These are phyloP conservation scores for Cladopsammia gracilis DNA, from an alignment of 64 coral and sea anemone genomes.

Conservation along the genomic window DNA sequence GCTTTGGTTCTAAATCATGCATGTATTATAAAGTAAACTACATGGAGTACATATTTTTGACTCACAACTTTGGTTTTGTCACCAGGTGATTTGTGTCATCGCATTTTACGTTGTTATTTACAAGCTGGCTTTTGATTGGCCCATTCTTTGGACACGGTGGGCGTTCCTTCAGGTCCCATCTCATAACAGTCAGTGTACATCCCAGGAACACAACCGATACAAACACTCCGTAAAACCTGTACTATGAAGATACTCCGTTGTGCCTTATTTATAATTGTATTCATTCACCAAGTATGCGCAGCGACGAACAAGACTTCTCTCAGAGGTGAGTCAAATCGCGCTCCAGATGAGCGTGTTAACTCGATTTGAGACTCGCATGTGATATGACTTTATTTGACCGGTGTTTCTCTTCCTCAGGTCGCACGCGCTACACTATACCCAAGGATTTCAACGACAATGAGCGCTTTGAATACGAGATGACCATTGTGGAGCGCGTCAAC, in stretches of 20 bases:
- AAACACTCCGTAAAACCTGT: conserved; percentile 19
- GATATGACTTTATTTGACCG: background rate
- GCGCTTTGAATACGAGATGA: conserved; percentile 37
- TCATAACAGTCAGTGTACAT: conserved; percentile 26
- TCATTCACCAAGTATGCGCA: conserved; percentile 21
- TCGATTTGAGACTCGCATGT: background rate
- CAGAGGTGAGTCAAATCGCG: background rate
- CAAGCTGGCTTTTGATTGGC: conserved; percentile 39
- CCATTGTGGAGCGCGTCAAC: conserved; percentile 18
- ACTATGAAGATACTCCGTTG: conserved; percentile 28
- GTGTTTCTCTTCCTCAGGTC: conserved; percentile 25
- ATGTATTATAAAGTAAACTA: background rate
- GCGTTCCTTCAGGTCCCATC: conserved; percentile 33
- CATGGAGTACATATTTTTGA: background rate
- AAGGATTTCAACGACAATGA: conserved; percentile 15
- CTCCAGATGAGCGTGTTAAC: background rate
- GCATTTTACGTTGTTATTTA: background rate
- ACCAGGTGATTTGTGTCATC: conserved; percentile 53
- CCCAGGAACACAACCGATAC: background rate
- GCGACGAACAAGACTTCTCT: background rate
- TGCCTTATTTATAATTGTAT: conserved; percentile 20
- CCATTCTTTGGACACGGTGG: background rate
- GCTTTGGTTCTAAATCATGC: background rate
- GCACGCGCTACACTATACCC: background rate
- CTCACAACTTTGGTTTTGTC: conserved; percentile 6